phyloP scores from a whole-genome alignment of 2,888 invertebrate genomes.

The Cactoblastis cactorum region DNA sequence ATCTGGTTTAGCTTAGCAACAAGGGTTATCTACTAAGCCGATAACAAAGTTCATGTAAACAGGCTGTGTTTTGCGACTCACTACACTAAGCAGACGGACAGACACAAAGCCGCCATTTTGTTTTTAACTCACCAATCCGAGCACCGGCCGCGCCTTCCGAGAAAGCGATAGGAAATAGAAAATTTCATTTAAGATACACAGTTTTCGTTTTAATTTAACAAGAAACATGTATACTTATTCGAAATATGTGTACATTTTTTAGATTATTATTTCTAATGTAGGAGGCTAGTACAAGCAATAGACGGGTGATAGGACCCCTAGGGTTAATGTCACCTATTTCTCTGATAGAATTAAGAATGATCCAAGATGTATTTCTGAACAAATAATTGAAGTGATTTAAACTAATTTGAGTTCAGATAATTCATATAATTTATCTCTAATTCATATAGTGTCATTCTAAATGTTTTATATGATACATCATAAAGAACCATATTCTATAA shows the following conservation, averaged over 20 bases:
- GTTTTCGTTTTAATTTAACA: slow-evolving; percentile 4
- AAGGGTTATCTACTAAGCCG: neutral
- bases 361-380: no score
- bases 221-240: neutral
- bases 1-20: neutral
- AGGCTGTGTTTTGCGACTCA: slow-evolving; percentile 4
- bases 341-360: no score
- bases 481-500: no score
- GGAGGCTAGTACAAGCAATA: no score
- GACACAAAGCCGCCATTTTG: slow-evolving; percentile 49
- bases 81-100: slow-evolving; percentile 35
- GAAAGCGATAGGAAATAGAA: slow-evolving; percentile 53
- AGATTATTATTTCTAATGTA: no score
- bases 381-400: no score
- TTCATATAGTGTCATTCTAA: no score
- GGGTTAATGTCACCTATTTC: no score
- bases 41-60: slow-evolving; percentile 4
- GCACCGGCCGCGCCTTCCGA: slow-evolving; percentile 82
- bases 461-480: no score
- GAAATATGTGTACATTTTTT: neutral
- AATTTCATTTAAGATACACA: slow-evolving; percentile 43
- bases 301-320: no score
- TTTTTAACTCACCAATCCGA: slow-evolving; percentile 80
- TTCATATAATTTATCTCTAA: no score
- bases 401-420: no score